Evolutionary conservation across 2,888 invertebrate genomes (phyloP).

Genomic region (Rhamnusium bicolor): DNA sequence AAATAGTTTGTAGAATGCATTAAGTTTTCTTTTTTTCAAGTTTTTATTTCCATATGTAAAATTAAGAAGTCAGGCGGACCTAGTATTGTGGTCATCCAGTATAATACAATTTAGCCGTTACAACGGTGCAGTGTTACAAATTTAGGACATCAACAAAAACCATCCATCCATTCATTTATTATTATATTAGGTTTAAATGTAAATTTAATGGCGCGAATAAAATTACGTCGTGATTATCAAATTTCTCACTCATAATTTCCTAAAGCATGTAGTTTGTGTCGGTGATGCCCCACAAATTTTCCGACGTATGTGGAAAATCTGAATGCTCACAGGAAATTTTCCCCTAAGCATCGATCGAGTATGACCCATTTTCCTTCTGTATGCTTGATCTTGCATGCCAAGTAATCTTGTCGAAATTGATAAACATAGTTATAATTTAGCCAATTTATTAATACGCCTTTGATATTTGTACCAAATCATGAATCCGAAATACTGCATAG

Average conservation of each 20-base stretch:
- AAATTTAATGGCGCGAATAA: not conserved
- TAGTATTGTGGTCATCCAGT: too few species aligned
- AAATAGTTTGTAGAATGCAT: too few species aligned
- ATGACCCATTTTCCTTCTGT: constrained; percentile 18
- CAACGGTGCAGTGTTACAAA: not conserved
- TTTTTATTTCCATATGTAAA: too few species aligned
- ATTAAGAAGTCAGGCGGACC: too few species aligned
- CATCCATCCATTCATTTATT: too few species aligned
- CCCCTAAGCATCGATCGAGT: constrained; percentile 18
- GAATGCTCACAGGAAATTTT: constrained; percentile 9
- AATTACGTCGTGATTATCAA: not conserved
- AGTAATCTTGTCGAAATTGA: constrained; percentile 11
- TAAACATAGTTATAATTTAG: constrained; percentile 11
- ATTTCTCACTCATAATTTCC: not conserved
- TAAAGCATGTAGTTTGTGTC: not conserved
- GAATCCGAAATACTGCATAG: not conserved
- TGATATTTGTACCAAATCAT: not conserved
- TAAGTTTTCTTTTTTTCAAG: too few species aligned
- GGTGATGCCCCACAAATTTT: constrained; percentile 5
- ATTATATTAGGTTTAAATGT: not conserved
- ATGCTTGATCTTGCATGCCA: constrained; percentile 4
- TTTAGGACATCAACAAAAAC: not conserved
- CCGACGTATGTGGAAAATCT: constrained; percentile 12
- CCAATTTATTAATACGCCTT: constrained; percentile 11
- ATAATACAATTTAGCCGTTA: too few species aligned